Base-by-base conservation (phyloP, 2,888 invertebrate genomes). In the Chrysolina americana region DNA sequence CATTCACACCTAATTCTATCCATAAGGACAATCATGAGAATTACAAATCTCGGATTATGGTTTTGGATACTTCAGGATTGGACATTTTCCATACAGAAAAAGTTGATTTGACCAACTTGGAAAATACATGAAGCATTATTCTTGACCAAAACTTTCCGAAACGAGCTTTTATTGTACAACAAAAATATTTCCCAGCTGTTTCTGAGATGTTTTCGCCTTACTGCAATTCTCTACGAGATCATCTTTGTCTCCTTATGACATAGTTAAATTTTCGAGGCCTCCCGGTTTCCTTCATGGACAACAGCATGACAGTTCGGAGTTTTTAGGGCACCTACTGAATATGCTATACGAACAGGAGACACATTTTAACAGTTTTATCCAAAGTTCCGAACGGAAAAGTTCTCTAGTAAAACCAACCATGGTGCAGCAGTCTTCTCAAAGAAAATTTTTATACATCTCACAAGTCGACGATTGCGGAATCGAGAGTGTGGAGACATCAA, bases 241-340 rank as follows among this genome's bases (percentile, higher is more conserved):
- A 44, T 92, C 93, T 64, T 85, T 95, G 81, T 92, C 93, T 15
- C 95, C 96, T 0, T 90, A 89, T n/a, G 93, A 92, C 59, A 93
- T 96, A 83, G 89, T 94, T 77, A 89, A 90, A 62, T 91, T 92
- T 0, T 92, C 94, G 1, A 91, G 94, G 79, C 96, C 96, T 8
- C 92, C 94, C 0, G 94, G 94, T 83, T 96, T 96, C 86, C 90
- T 92, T 44, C 90, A 90, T 6, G 93, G 95, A n/a, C 91, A 93
- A 77, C 96, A 97, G 83, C 96, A 97, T 83, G 96, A 96, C 83
- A 96, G 96, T 87, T 95, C 95, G n/a, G n/a, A n/a, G n/a, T n/a
- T n/a, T n/a, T n/a, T n/a, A n/a, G n/a, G n/a, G n/a, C n/a, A n/a
- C n/a, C n/a, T n/a, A n/a, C n/a, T n/a, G n/a, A n/a, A n/a, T n/a